phyloP scores from a whole-genome alignment of 2,888 invertebrate species.

The Rhogogaster chlorosoma region DNA sequence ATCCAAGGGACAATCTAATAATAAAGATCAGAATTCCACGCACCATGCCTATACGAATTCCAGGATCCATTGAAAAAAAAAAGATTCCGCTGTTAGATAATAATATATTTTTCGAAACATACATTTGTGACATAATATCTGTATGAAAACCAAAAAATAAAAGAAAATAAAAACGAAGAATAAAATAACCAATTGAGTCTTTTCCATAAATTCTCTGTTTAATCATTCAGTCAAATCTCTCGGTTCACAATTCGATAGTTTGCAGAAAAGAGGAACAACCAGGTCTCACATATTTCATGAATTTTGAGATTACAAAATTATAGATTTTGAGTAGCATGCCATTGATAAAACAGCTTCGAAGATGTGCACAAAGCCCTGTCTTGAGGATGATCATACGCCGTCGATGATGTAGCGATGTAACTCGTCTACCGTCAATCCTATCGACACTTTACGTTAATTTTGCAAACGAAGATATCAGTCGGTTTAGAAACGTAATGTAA shows the following conservation, averaged over 20 bases:
- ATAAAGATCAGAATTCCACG: constrained; percentile 25
- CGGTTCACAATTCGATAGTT: neutral
- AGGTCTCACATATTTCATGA: neutral
- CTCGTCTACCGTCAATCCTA: neutral
- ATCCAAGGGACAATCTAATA: constrained; percentile 36
- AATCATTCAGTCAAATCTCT: neutral
- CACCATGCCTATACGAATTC: neutral
- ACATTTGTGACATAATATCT: neutral
- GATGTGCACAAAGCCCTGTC: neutral
- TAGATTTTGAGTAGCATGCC: neutral
- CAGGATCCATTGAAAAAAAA: neutral
- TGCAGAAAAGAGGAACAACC: neutral
- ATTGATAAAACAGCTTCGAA: neutral
- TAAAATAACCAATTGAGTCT: neutral
- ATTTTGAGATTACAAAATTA: neutral
- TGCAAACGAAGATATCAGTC: neutral
- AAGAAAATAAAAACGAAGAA: neutral
- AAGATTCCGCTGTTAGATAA: neutral
- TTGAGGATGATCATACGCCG: neutral
- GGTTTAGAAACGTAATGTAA: neutral
- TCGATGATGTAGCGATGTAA: neutral
- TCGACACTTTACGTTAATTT: neutral
- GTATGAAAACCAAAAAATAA: neutral
- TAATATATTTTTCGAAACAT: neutral
- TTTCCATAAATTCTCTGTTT: neutral